Evolutionary conservation across 2,113 vertebrate species (phyloP), one percentile per base, ranked within the genome.

Genomic region (Plecturocebus donacophilus): DNA sequence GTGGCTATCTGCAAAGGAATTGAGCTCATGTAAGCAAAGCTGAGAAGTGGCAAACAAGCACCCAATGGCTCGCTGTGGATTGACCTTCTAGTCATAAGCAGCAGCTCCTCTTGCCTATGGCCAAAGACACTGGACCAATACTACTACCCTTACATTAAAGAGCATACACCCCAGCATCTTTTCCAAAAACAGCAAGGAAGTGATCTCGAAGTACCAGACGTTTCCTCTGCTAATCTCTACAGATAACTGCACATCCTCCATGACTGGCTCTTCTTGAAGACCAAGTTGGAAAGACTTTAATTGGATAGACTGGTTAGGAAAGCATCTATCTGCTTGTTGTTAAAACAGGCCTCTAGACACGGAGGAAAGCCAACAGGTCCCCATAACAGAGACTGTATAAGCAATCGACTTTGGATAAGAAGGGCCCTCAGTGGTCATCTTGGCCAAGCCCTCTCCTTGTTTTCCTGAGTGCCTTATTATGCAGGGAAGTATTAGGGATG

Each of bases 191-290:
- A 93, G 76, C 77, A 42, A 58, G 5, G 45, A 49, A 6, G 42
- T 20, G 25, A 95, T 91, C 90, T 64, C 20, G 10, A 83, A 70
- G 75, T 58, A 75, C 64, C 84, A 95, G 87, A 80, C n/a, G 27
- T 38, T 93, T 95, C 87, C 94, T 75, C 87, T 84, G 64, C 64
- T 91, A 45, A 92, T 90, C 83, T 66, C 93, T 77, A 77, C 49
- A 84, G 71, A 76, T 40, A 88, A 92, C 35, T 35, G 32, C 75
- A 95, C 27, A 4, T 56, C 54, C 85, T 70, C 77, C 87, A n/a
- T 42, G 40, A 71, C 75, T 30, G 38, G 70, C 56, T 89, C 45
- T 42, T 87, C 84, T 64, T 27, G 0, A 92, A 90, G 19, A 12
- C 40, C 47, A 40, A 40, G 61, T 0, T 19, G 49, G 45, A 66